Evolutionary conservation across 1,140 invertebrate species (phyloP).

Genomic region (Scaptomyza montana): DNA sequence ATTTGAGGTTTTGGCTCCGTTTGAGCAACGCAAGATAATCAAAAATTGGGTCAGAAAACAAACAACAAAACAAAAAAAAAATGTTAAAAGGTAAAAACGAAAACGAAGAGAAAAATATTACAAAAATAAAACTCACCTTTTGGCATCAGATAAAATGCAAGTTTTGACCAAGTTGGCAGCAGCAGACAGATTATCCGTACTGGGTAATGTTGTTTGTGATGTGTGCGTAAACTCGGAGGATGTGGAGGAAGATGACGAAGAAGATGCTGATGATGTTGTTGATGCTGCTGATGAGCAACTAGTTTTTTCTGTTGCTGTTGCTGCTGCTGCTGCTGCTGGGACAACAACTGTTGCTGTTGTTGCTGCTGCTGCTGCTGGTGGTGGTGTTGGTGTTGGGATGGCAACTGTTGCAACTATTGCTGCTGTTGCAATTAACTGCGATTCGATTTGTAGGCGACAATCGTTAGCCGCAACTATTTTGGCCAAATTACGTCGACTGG

Average conservation of each 20-base stretch:
- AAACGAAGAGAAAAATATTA: conserved; percentile 21
- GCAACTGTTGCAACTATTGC: conserved; percentile 22
- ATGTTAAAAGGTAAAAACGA: conserved; percentile 14
- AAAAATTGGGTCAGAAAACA: conserved; percentile 16
- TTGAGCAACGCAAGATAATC: conserved; percentile 15
- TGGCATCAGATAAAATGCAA: conserved; percentile 76
- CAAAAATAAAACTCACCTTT: conserved; percentile 63
- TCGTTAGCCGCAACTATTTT: conserved; percentile 64
- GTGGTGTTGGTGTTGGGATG: conserved; percentile 10
- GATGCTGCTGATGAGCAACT: conserved; percentile 33
- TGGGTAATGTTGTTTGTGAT: conserved; percentile 76
- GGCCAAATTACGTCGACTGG: conserved; percentile 68
- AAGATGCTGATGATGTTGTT: conserved; percentile 35
- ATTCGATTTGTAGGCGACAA: conserved; percentile 77
- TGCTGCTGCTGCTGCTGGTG: conserved; percentile 26
- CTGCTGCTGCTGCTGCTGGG: conserved; percentile 29
- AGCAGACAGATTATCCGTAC: conserved; percentile 76
- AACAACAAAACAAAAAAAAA: conserved; percentile 8
- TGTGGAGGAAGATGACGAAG: conserved; percentile 55
- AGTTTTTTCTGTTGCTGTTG: conserved; percentile 37
- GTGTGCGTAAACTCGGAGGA: conserved; percentile 75
- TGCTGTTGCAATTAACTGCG: conserved; percentile 38
- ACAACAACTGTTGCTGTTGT: conserved; percentile 26
- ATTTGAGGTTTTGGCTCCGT: neutral
- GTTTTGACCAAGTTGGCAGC: conserved; percentile 71